Evolutionary conservation across 2,113 vertebrate species (phyloP).

Genomic region (Taxidea taxus): DNA sequence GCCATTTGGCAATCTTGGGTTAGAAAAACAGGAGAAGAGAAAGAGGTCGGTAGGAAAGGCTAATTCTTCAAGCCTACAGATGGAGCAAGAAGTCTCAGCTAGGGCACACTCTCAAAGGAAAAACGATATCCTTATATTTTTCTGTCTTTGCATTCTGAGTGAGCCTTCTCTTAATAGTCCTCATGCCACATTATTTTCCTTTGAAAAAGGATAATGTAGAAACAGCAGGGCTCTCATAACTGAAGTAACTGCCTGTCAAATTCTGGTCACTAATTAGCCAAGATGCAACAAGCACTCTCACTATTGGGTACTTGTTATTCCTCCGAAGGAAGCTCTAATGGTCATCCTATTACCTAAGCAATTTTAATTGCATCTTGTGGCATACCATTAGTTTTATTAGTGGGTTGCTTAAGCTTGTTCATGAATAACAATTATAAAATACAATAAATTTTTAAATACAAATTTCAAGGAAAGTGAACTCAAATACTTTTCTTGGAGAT

Average conservation of each 20-base stretch:
- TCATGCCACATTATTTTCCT: slow-evolving; percentile 57
- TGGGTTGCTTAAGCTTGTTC: slow-evolving; percentile 47
- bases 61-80: slow-evolving; percentile 67
- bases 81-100: slow-evolving; percentile 50
- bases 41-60: slow-evolving; percentile 73
- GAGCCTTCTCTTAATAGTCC: slow-evolving; percentile 37
- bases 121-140: slow-evolving; percentile 36
- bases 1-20: slow-evolving; percentile 74
- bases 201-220: slow-evolving; percentile 51
- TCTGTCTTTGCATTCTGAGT: not conserved
- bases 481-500: slow-evolving; percentile 28
- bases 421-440: slow-evolving; percentile 64
- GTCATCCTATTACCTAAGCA: slow-evolving; percentile 33
- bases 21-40: slow-evolving; percentile 78
- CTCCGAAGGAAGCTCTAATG: slow-evolving; percentile 14
- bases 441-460: slow-evolving; percentile 61
- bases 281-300: not conserved
- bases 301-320: not conserved
- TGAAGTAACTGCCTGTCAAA: slow-evolving; percentile 55
- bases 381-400: slow-evolving; percentile 51
- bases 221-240: slow-evolving; percentile 51
- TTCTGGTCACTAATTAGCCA: slow-evolving; percentile 22
- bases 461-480: slow-evolving; percentile 40
- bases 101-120: slow-evolving; percentile 31
- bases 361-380: slow-evolving; percentile 50